Base-by-base conservation (phyloP, 2,888 invertebrate genomes). In the Cacoxenus indagator region DNA sequence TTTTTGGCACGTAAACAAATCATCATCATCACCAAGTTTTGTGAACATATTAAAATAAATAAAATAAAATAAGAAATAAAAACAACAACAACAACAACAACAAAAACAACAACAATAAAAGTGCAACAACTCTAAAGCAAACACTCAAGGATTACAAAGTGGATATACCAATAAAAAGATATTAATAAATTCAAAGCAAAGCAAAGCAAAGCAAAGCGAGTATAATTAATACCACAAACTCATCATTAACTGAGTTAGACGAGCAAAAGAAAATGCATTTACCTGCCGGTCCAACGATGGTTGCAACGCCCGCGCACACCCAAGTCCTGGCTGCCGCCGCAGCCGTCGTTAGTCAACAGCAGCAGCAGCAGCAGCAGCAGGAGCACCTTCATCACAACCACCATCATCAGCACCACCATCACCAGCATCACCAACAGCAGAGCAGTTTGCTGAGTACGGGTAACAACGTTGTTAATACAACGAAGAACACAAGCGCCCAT, bases 231-330 rank as follows among this genome's bases (percentile, higher is more conserved):
- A n/a, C n/a, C n/a, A n/a, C n/a, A n/a, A n/a, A n/a, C n/a, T n/a
- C n/a, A 8, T 65, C 37, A 37, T 2, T 5, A 4, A 4, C 14
- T 37, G 5, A 2, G 14, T 4, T 19, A 24, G 46, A 29, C 19
- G 26, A 3, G 19, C 65, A 61, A 54, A 4, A 8, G 3, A 76
- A 68, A 26, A 87, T 88, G 87, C 87, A 88, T 85, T 76, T 88
- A 74, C 87, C 88, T 67, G 84, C 84, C 69, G 87, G 87, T 71
- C 87, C 88, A 76, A 86, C 87, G 57, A 82, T 86, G 77, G 84
- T 87, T 68, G 86, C 86, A 64, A 73, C 78, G 31, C 78, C 77
- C 65, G 78, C 85, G 48, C 81, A 83, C 31, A 76, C 79, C 64
- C 80, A 81, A 64, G 83, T 83, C 24, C 66, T 83, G 67, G 79